Percentiles rank a stretch among this genome's conserved stretches.
phyloP scores from a whole-genome alignment of 2,888 invertebrate species.

The Eupithecia abbreviata region DNA sequence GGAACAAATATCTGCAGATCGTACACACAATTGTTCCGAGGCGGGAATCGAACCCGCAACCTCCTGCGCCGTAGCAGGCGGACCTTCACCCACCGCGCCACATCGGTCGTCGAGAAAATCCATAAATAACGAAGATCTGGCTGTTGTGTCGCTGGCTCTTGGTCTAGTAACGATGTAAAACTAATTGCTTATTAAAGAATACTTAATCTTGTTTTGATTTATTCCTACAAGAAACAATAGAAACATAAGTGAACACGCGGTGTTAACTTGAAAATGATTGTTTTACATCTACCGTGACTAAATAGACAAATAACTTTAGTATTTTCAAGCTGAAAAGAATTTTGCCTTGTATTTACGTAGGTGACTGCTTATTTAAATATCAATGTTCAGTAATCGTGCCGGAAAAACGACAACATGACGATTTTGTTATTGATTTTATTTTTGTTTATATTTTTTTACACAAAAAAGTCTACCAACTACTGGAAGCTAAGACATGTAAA shows the following conservation, averaged over 20 bases:
- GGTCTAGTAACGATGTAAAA: not conserved
- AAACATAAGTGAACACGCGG: not conserved
- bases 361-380: not conserved
- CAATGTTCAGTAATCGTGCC: not conserved
- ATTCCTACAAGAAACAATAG: not conserved
- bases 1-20: too few relatives aligned
- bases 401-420: not conserved
- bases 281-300: not conserved
- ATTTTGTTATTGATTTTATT: not conserved
- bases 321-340: not conserved
- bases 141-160: not conserved
- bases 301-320: not conserved
- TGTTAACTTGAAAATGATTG: not conserved
- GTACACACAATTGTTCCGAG: too few relatives aligned
- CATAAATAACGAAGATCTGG: not conserved
- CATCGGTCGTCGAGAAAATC: too few relatives aligned
- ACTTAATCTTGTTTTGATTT: not conserved
- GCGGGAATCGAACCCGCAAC: too few relatives aligned
- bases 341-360: not conserved
- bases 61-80: too few relatives aligned
- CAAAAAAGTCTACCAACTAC: constrained; percentile 1
- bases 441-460: not conserved
- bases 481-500: constrained; percentile 4
- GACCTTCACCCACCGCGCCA: too few relatives aligned
- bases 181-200: not conserved